These are phyloP conservation scores for Sarcoramphus papa DNA, from an alignment of 2,797 vertebrate species.

Conservation along the genomic window DNA sequence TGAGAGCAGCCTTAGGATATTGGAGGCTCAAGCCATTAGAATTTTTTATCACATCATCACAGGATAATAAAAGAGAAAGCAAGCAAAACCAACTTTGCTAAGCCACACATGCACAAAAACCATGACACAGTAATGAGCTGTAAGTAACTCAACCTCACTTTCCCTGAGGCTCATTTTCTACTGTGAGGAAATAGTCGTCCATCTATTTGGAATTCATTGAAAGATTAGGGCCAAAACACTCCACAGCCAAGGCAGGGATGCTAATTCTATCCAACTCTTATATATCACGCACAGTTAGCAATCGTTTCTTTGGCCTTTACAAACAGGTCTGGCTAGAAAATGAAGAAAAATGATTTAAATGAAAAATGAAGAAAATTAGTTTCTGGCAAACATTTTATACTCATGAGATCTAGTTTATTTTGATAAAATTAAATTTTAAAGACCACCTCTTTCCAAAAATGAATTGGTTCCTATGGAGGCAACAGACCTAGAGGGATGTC, in stretches of 20 bases:
- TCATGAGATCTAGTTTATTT: slow-evolving; percentile 41
- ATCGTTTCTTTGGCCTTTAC: slow-evolving; percentile 39
- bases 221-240: background rate
- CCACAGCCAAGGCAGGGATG: background rate
- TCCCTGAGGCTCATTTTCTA: background rate
- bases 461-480: slow-evolving; percentile 14
- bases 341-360: slow-evolving; percentile 5
- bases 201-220: background rate
- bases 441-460: slow-evolving; percentile 39
- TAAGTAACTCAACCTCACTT: background rate
- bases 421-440: slow-evolving; percentile 67
- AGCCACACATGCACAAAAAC: background rate
- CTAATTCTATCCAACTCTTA: background rate
- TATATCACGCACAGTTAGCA: background rate
- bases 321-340: slow-evolving; percentile 24
- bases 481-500: slow-evolving; percentile 1
- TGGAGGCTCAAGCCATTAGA: background rate
- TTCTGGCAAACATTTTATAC: slow-evolving; percentile 31
- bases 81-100: background rate
- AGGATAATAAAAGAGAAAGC: background rate
- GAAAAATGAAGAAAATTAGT: slow-evolving; percentile 33
- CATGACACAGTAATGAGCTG: background rate
- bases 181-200: background rate
- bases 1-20: background rate
- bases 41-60: background rate